Evolutionary conservation across 2,797 vertebrate genomes (phyloP).

Genomic region (Rachycentron canadum): DNA sequence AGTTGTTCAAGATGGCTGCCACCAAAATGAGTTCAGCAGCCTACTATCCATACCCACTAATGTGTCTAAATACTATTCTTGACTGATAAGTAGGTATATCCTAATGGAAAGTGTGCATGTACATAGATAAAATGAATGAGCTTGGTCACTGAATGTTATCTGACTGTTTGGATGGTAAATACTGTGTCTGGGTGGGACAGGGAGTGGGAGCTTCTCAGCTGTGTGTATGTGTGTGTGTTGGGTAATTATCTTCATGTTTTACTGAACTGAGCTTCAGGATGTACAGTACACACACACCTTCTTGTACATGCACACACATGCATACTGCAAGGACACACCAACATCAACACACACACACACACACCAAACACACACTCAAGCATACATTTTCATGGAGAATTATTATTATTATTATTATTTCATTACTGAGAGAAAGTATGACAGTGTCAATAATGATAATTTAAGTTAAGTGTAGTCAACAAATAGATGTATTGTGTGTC

Average conservation of each 20-base stretch:
- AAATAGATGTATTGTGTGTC: background rate
- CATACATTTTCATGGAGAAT: background rate
- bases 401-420: too few species aligned
- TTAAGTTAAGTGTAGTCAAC: conserved; percentile 13
- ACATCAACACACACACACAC: conserved; percentile 5
- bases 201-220: conserved; percentile 22
- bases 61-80: background rate
- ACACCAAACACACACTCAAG: background rate
- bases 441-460: conserved; percentile 6
- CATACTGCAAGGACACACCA: conserved; percentile 13
- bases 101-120: background rate
- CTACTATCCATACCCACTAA: background rate
- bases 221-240: conserved; percentile 26
- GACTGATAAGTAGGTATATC: background rate
- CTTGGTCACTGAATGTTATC: conserved; percentile 28
- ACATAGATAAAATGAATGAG: background rate
- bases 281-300: conserved; percentile 12
- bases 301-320: conserved; percentile 42
- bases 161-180: conserved; percentile 44
- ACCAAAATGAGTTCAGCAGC: background rate
- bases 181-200: conserved; percentile 43
- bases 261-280: conserved; percentile 11
- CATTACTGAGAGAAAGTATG: conserved; percentile 12
- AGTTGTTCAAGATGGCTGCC: background rate
- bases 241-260: conserved; percentile 28